Evolutionary conservation across 2,888 invertebrate species (phyloP), one percentile per base, ranked within the genome.

Genomic region (Eucriotettix oculatus): DNA sequence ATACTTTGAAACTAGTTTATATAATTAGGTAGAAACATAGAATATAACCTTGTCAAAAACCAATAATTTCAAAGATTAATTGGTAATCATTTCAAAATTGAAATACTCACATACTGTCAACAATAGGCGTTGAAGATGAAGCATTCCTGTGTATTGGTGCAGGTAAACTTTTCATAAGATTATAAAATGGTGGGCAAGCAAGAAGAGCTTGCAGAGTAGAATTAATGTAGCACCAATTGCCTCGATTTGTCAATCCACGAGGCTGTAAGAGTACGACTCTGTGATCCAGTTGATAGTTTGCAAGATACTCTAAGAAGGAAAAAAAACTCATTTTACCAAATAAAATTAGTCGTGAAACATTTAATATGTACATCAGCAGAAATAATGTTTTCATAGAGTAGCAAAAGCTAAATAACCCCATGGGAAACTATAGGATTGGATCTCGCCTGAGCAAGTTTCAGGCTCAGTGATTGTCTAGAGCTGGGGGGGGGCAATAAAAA

Each of bases 141-240:
- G 61, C 58, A 58, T 71, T 72, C 14, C 41, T 10, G 3, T 54
- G 43, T 12, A 83, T 79, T 68, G 82, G 82, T 65, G 82, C 79
- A 0, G 90, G 86, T 68, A 95, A 76, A 48, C 86, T 83, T 68
- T 84, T 85, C 67, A 96, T 78, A 70, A 97, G 79, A 75, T 96
- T 94, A 73, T 92, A 95, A 75, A 97, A 90, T 0, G 96, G 95
- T 16, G 96, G 92, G 71, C 97, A 97, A 14, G 93, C 94, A 42
- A 96, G 79, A 66, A 97, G 75, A 0, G 96, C 95, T 75, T 97
- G 95, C 48, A 97, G 76, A 65, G 93, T 94, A 17, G 96, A 90
- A 75, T 97, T 97, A 64, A 96, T 91, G 71, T 96, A 97, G 76
- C 97, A 97, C 75, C 93, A 96, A 76, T 96, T 97, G 64, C 91